phyloP scores from a whole-genome alignment of 2,113 vertebrate genomes.

The Sceloporus tristichus region DNA sequence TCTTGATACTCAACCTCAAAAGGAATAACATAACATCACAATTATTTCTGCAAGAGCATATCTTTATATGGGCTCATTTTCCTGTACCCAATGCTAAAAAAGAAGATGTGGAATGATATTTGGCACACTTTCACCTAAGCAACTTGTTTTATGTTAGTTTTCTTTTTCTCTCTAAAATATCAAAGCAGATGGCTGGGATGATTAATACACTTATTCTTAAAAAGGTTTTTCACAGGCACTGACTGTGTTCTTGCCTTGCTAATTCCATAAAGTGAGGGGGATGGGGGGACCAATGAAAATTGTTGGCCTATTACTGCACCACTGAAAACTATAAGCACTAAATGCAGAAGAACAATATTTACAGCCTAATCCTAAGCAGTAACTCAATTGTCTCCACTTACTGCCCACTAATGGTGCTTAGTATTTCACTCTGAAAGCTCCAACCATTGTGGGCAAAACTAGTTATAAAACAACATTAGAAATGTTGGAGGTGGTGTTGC shows the following conservation, averaged over 20 bases:
- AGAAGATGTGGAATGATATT: background rate
- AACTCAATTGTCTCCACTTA: background rate
- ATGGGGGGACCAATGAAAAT: background rate
- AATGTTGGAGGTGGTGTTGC: background rate
- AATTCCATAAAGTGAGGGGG: background rate
- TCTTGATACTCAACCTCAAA: slow-evolving; percentile 5
- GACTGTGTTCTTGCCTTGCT: background rate
- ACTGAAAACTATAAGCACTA: background rate
- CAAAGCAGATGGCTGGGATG: background rate
- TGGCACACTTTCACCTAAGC: background rate
- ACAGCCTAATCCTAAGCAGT: background rate
- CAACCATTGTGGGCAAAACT: background rate
- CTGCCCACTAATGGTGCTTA: background rate
- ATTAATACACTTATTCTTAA: slow-evolving; percentile 1
- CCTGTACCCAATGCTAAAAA: background rate
- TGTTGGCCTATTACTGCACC: background rate
- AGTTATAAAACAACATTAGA: background rate
- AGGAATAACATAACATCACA: background rate
- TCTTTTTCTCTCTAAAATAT: background rate
- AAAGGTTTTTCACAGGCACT: background rate
- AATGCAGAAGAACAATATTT: background rate
- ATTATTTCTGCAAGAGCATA: background rate
- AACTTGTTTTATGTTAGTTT: background rate
- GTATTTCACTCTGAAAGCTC: background rate
- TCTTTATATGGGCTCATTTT: background rate